Conservation (phyloP, 2,888 invertebrate genomes). For the Perdita meconis region DNA sequence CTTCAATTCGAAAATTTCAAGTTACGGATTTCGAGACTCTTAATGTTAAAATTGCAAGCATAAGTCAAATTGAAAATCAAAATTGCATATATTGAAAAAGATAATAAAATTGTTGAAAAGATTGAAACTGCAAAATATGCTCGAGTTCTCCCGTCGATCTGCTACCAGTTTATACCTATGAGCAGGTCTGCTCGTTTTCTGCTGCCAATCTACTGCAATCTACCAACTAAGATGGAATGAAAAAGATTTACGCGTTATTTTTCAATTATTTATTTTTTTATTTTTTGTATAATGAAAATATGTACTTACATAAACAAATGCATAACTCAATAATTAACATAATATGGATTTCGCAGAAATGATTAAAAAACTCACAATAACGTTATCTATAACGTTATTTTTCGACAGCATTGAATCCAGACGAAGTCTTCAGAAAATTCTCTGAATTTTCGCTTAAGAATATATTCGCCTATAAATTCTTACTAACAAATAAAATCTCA, state of each 20-base stretch:
- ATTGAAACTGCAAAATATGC: too few species aligned
- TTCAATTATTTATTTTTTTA: constrained; percentile 59
- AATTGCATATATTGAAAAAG: too few species aligned
- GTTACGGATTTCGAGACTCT: too few species aligned
- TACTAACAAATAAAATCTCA: constrained; percentile 14
- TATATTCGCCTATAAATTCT: constrained; percentile 18
- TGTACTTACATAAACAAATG: constrained; percentile 64
- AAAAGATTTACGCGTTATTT: constrained; percentile 17
- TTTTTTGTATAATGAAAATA: constrained; percentile 52
- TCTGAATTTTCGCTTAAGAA: constrained; percentile 6
- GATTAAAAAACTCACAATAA: constrained; percentile 49
- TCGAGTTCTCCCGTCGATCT: too few species aligned
- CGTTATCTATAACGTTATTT: constrained; percentile 36
- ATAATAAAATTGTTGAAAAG: too few species aligned
- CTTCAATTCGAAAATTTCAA: too few species aligned
- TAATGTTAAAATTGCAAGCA: too few species aligned
- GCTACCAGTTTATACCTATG: too few species aligned
- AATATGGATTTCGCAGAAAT: constrained; percentile 46
- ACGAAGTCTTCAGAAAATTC: constrained; percentile 14
- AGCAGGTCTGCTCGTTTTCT: too few species aligned
- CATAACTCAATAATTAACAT: constrained; percentile 48
- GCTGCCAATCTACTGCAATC: too few species aligned
- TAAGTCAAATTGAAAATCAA: too few species aligned
- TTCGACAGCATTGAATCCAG: constrained; percentile 68
- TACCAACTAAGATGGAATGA: not conserved